phyloP scores from a whole-genome alignment of 2,113 vertebrate species.

The Perca flavescens region DNA sequence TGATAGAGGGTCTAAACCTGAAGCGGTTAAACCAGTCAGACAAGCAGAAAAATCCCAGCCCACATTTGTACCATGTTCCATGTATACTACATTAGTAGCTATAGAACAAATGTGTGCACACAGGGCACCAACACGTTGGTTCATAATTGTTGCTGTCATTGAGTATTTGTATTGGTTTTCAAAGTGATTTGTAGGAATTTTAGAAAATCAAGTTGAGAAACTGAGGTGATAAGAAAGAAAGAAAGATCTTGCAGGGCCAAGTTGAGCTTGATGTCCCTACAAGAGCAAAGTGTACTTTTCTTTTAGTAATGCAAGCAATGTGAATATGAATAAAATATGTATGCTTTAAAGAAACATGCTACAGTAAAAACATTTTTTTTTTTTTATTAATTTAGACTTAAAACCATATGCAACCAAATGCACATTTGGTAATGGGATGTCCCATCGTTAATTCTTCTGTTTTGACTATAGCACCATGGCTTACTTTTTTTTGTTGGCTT shows the following conservation, averaged over 20 bases:
- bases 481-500: too few species aligned
- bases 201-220: neutral
- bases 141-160: neutral
- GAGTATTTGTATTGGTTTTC: neutral
- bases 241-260: neutral
- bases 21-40: constrained; percentile 39
- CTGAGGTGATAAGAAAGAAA: neutral
- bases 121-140: neutral
- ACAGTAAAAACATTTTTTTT: neutral
- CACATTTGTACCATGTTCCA: neutral
- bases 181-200: neutral
- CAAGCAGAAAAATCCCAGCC: neutral
- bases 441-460: too few species aligned
- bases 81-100: neutral
- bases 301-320: too few species aligned
- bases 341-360: neutral
- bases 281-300: neutral
- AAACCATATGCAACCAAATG: neutral
- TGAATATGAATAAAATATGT: neutral
- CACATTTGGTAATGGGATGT: too few species aligned
- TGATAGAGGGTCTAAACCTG: constrained; percentile 11
- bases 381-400: neutral
- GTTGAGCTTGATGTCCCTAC: neutral
- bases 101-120: neutral
- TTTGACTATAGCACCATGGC: too few species aligned